Conservation (phyloP, 2,888 invertebrate genomes). For the Thelaira solivaga region DNA sequence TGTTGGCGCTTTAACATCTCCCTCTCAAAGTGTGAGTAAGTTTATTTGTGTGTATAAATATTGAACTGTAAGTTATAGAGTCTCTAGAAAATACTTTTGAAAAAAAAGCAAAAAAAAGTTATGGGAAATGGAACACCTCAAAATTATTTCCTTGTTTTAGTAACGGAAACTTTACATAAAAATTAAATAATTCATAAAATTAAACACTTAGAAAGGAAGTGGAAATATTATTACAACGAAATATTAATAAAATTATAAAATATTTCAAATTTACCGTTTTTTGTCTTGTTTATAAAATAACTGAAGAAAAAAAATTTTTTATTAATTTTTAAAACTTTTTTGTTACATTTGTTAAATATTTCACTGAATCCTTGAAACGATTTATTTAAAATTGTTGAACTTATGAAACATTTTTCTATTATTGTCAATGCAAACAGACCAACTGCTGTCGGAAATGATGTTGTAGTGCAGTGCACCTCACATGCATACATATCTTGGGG, state of each 20-base stretch:
- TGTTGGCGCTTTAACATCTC: slow-evolving; percentile 5
- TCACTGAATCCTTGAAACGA: no score
- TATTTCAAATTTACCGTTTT: no score
- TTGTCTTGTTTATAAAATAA: no score
- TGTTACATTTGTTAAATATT: no score
- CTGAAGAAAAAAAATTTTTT: no score
- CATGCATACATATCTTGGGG: no score
- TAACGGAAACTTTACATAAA: slow-evolving; percentile 31
- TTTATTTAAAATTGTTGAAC: no score
- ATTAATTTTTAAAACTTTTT: no score
- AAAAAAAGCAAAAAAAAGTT: neutral
- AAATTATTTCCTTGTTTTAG: slow-evolving; percentile 6
- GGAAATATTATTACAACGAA: neutral
- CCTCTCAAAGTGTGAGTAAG: neutral
- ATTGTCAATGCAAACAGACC: no score
- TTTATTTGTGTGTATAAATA: slow-evolving; percentile 1
- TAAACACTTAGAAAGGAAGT: slow-evolving; percentile 4
- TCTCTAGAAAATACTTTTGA: slow-evolving; percentile 30
- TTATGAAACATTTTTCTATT: no score
- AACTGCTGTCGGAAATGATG: no score
- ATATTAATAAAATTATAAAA: neutral
- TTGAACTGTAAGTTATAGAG: slow-evolving; percentile 16
- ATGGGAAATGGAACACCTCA: slow-evolving; percentile 29
- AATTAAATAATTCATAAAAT: slow-evolving; percentile 25
- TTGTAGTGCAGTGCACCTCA: no score